Evolutionary conservation across 2,797 vertebrate genomes (phyloP).

Genomic region (Pseudochaenichthys georgianus): DNA sequence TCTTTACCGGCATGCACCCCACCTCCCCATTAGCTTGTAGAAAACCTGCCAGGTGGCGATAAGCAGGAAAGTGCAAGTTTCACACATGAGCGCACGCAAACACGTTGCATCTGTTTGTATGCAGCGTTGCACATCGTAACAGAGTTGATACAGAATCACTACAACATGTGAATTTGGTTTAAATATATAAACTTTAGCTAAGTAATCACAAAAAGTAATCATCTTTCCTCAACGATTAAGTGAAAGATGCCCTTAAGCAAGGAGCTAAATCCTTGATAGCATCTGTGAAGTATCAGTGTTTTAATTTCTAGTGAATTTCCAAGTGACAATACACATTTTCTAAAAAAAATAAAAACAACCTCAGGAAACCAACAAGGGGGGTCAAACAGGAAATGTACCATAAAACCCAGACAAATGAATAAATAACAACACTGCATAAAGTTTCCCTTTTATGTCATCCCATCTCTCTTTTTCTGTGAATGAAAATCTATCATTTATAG

Average conservation of each 20-base stretch:
- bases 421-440: not conserved
- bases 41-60: constrained; percentile 37
- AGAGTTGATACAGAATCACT: not conserved
- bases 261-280: not conserved
- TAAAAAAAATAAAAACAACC: not conserved
- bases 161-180: not conserved
- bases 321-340: not conserved
- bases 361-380: not conserved
- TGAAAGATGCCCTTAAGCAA: not conserved
- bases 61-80: constrained; percentile 26
- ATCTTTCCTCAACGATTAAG: not conserved
- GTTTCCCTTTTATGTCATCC: not conserved
- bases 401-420: not conserved
- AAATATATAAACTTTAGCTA: not conserved
- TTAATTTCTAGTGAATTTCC: not conserved
- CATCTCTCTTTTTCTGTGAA: constrained; percentile 50
- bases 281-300: not conserved
- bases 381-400: constrained; percentile 7
- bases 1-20: constrained; percentile 34
- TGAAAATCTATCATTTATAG: constrained; percentile 67
- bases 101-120: constrained; percentile 7
- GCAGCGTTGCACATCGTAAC: not conserved
- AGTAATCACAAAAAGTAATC: not conserved
- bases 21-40: constrained; percentile 11
- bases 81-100: not conserved